Conservation (phyloP, 2,888 invertebrate genomes). For the Rotaria magnacalcarata region DNA sequence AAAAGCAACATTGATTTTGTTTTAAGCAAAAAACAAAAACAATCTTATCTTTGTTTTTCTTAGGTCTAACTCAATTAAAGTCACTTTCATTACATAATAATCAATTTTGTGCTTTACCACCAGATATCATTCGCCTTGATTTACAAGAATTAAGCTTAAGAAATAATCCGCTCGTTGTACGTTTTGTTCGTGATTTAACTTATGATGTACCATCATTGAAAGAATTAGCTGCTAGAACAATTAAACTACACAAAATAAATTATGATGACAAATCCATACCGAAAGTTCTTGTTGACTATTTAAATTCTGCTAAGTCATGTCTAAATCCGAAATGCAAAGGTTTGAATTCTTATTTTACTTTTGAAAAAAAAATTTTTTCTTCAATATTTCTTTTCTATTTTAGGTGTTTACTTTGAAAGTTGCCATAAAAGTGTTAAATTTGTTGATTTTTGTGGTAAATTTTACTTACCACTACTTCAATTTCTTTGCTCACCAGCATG, state of each 20-base stretch:
- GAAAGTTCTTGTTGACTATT: slow-evolving; percentile 71
- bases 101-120: slow-evolving; percentile 69
- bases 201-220: slow-evolving; percentile 81
- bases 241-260: slow-evolving; percentile 72
- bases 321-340: slow-evolving; percentile 92
- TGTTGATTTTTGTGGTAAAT: slow-evolving; percentile 98
- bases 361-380: neutral
- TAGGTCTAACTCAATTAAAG: slow-evolving; percentile 33
- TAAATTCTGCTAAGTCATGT: slow-evolving; percentile 82
- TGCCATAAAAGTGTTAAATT: slow-evolving; percentile 95
- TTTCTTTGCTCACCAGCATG: slow-evolving; percentile 83
- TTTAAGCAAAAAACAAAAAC: neutral
- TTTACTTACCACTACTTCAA: slow-evolving; percentile 84
- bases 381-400: neutral
- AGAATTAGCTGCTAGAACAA: slow-evolving; percentile 80
- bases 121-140: slow-evolving; percentile 83
- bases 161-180: slow-evolving; percentile 85
- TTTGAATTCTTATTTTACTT: slow-evolving; percentile 52
- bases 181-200: slow-evolving; percentile 88
- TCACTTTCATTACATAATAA: slow-evolving; percentile 46
- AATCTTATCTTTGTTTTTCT: neutral
- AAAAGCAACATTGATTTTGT: neutral
- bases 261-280: slow-evolving; percentile 73
- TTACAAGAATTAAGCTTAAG: slow-evolving; percentile 87
- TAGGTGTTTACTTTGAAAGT: slow-evolving; percentile 92